Conservation (phyloP, 2,113 vertebrate species). For the Burhinus oedicnemus region DNA sequence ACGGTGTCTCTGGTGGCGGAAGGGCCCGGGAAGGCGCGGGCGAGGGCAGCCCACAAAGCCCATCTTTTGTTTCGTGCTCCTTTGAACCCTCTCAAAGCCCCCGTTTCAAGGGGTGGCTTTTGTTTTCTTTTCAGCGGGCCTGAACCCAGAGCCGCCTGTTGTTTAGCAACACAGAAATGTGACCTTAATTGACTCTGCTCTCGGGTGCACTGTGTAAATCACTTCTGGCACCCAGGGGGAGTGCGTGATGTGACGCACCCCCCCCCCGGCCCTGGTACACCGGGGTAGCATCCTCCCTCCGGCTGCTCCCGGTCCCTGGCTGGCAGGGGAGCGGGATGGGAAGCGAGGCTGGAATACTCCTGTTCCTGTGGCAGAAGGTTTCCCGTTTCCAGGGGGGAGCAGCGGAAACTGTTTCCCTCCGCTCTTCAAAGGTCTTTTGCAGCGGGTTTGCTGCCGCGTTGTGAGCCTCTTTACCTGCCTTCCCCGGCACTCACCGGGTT, state of each 20-base stretch:
- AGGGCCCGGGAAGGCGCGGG: slow-evolving; percentile 81
- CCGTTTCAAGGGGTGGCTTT: slow-evolving; percentile 90
- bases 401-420: neutral
- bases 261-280: too few relatives aligned
- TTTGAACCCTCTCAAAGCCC: slow-evolving; percentile 93
- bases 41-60: slow-evolving; percentile 88
- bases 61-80: slow-evolving; percentile 90
- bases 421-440: neutral
- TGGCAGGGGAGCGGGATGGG: neutral
- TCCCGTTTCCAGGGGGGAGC: neutral
- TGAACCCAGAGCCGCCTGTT: slow-evolving; percentile 87
- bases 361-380: neutral
- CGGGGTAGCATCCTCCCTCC: neutral
- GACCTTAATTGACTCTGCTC: slow-evolving; percentile 99
- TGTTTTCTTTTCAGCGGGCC: slow-evolving; percentile 89
- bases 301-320: fast-evolving
- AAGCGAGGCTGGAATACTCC: neutral
- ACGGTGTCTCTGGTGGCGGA: slow-evolving; percentile 93
- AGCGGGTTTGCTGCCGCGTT: neutral
- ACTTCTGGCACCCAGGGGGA: slow-evolving; percentile 62
- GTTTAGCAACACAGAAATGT: slow-evolving; percentile 96
- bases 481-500: neutral
- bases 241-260: neutral
- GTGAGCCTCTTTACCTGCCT: neutral
- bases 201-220: slow-evolving; percentile 79